Conservation (phyloP, 1,140 invertebrate species). For the Danaus melanippus region DNA sequence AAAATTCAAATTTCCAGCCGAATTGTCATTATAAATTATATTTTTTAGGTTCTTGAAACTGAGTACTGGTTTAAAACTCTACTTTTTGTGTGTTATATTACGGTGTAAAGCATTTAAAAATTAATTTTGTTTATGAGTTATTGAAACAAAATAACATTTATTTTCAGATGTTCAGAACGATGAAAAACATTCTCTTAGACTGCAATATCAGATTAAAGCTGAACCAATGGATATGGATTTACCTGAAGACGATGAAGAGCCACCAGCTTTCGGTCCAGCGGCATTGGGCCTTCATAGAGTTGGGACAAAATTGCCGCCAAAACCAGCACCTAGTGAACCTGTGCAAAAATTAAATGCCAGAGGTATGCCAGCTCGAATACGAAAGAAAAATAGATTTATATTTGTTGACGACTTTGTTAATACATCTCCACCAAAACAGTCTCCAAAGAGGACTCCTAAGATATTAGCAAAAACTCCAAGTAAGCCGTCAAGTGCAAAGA, state of each 20-base stretch:
- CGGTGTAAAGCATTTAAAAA: no score
- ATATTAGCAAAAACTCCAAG: conserved; percentile 69
- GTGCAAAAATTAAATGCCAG: conserved; percentile 85
- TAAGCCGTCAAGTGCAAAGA: conserved; percentile 64
- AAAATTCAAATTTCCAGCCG: conserved; percentile 65
- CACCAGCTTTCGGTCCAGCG: conserved; percentile 80
- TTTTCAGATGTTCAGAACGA: conserved; percentile 41
- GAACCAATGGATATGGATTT: conserved; percentile 77
- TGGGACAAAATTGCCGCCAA: conserved; percentile 80
- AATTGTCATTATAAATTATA: conserved; percentile 42
- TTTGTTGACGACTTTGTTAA: conserved; percentile 94
- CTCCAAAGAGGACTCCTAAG: conserved; percentile 75
- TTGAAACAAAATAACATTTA: conserved; percentile 20
- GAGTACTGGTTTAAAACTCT: conserved; percentile 12
- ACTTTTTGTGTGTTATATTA: conserved; percentile 9
- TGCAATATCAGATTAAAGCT: conserved; percentile 70
- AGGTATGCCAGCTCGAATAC: conserved; percentile 90
- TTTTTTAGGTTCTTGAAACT: conserved; percentile 21
- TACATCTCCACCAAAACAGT: conserved; percentile 78
- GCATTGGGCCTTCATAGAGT: conserved; percentile 85
- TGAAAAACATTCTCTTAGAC: conserved; percentile 49
- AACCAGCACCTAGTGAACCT: conserved; percentile 78
- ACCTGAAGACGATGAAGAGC: conserved; percentile 77
- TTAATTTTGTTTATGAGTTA: no score
- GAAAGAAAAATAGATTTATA: conserved; percentile 92